Evolutionary conservation across 2,888 invertebrate genomes (phyloP).

Genomic region (Chouioia cunea): DNA sequence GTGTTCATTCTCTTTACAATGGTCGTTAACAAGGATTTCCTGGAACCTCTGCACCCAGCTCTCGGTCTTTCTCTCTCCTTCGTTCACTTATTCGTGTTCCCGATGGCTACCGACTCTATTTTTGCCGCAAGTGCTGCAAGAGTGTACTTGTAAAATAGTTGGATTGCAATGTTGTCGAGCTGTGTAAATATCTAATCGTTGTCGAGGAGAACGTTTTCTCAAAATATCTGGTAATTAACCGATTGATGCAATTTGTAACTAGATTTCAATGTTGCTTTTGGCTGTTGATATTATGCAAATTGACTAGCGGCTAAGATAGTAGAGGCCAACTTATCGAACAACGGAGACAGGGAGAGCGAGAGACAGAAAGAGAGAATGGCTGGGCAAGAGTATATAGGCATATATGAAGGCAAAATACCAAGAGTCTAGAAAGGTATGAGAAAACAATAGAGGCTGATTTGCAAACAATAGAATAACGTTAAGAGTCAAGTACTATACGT

Average conservation of each 20-base stretch:
- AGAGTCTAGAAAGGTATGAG: conserved; percentile 64
- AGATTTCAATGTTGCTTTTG: no score
- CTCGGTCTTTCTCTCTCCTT: conserved; percentile 12
- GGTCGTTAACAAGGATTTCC: conserved; percentile 55
- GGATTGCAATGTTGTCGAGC: no score
- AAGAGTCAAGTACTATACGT: conserved; percentile 65
- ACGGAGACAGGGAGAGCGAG: conserved; percentile 1
- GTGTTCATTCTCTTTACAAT: conserved; percentile 51
- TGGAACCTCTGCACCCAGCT: conserved; percentile 49
- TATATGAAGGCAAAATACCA: conserved; percentile 40
- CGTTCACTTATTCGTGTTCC: not conserved
- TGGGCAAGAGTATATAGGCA: conserved; percentile 16
- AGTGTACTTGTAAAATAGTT: no score
- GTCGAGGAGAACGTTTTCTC: no score
- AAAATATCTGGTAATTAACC: no score
- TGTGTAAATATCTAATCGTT: no score
- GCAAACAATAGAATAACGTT: conserved; percentile 70
- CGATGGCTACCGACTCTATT: no score
- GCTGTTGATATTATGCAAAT: no score
- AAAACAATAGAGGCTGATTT: conserved; percentile 69
- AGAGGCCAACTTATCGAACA: not conserved
- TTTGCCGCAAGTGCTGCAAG: no score
- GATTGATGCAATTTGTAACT: no score
- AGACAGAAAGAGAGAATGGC: conserved; percentile 24
- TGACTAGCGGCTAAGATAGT: no score